Evolutionary conservation across 2,113 vertebrate genomes (phyloP).

Genomic region (Lamprologus sp.): DNA sequence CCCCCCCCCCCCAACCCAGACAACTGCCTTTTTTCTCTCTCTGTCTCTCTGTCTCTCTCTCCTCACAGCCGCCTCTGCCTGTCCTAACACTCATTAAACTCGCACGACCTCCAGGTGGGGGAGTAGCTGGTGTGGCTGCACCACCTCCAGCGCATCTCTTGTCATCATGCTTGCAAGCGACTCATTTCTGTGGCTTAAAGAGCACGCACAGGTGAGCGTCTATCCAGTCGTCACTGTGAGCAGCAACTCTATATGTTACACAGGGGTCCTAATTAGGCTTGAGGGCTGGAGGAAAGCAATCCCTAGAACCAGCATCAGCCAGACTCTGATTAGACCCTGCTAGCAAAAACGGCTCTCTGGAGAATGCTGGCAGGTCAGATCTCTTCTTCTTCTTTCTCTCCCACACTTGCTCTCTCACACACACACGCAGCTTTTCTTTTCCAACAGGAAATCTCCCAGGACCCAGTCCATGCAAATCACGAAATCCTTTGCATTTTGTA

Average conservation of each 20-base stretch:
- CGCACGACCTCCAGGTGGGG: constrained; percentile 28
- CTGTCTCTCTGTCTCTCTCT: not conserved
- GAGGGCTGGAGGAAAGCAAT: constrained; percentile 54
- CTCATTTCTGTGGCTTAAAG: constrained; percentile 40
- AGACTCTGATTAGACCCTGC: constrained; percentile 56
- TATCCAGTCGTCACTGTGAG: constrained; percentile 22
- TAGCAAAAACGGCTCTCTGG: constrained; percentile 48
- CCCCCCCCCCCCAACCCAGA: not conserved
- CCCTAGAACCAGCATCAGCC: constrained; percentile 53
- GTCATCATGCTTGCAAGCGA: constrained; percentile 31
- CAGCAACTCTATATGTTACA: constrained; percentile 44
- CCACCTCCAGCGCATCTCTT: constrained; percentile 34
- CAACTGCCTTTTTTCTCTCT: too few species aligned
- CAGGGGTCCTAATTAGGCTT: constrained; percentile 69
- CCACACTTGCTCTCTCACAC: not conserved
- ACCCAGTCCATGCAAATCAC: constrained; percentile 37
- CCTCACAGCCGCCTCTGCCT: not conserved
- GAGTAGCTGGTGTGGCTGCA: not conserved
- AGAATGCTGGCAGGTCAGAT: constrained; percentile 62
- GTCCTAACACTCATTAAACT: constrained; percentile 52
- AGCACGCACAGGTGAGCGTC: constrained; percentile 49
- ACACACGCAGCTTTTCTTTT: constrained; percentile 5
- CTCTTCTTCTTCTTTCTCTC: constrained; percentile 1
- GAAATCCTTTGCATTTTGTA: constrained; percentile 18
- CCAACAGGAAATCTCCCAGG: constrained; percentile 35